A percentile compares a stretch with the other conserved stretches of the same genome.
phyloP scores from a whole-genome alignment of 2,888 invertebrate species.

The Rhyacophila evoluta region DNA sequence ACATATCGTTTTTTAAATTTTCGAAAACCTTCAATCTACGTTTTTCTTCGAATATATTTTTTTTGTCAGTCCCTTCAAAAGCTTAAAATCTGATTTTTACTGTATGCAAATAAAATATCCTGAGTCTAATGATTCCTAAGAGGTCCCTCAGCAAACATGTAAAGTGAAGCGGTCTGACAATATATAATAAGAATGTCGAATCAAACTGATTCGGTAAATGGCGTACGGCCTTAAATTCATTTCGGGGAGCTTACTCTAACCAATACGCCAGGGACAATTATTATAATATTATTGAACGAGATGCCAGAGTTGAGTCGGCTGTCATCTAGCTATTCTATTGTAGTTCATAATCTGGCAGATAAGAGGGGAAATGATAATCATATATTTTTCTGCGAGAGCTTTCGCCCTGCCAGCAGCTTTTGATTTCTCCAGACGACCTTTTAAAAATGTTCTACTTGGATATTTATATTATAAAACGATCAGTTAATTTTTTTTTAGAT shows the following conservation, averaged over 20 bases:
- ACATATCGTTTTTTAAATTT: no score
- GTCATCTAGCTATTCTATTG: neutral
- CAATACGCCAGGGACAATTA: slow-evolving; percentile 12
- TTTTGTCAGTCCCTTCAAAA: no score
- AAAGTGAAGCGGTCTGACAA: neutral
- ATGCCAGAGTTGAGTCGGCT: neutral
- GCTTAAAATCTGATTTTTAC: no score
- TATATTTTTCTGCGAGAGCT: neutral
- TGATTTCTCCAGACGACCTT: neutral
- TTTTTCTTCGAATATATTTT: no score
- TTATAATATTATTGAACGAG: slow-evolving; percentile 3
- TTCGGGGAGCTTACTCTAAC: neutral
- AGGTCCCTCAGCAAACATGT: no score
- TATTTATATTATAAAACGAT: no score
- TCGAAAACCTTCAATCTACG: no score
- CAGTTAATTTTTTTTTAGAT: no score
- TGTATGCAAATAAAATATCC: no score
- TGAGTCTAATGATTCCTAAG: no score
- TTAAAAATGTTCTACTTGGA: no score
- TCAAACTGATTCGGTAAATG: neutral
- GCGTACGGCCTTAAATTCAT: neutral
- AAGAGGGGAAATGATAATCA: neutral
- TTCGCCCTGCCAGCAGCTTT: neutral
- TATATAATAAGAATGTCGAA: neutral
- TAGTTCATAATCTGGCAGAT: neutral